phyloP scores from a whole-genome alignment of 2,888 invertebrate species.

The Leptopilina drosophilae region DNA sequence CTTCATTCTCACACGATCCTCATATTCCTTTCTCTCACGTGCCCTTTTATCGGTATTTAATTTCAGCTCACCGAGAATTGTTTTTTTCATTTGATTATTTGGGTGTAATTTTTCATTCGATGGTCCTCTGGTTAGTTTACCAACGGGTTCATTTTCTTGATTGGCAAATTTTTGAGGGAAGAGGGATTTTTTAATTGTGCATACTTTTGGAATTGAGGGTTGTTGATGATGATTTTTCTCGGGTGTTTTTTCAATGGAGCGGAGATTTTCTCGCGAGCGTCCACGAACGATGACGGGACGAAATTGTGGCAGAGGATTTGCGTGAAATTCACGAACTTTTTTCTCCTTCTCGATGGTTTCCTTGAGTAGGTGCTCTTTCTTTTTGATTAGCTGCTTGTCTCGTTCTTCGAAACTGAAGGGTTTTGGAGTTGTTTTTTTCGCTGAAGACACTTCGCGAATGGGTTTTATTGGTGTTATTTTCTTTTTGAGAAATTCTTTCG shows the following conservation, averaged over 20 bases:
- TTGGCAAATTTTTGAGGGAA: background rate
- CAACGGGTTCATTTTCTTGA: constrained; percentile 6
- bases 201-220: background rate
- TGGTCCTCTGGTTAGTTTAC: background rate
- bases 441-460: constrained; percentile 53
- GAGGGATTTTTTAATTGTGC: constrained; percentile 44
- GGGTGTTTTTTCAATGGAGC: constrained; percentile 54
- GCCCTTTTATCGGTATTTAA: constrained; percentile 83
- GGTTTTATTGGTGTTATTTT: constrained; percentile 34
- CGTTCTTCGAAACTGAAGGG: constrained; percentile 82
- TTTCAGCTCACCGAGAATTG: constrained; percentile 72
- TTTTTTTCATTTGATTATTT: constrained; percentile 37
- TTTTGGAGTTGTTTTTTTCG: constrained; percentile 50
- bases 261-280: constrained; percentile 65
- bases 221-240: background rate
- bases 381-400: constrained; percentile 79
- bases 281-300: constrained; percentile 75
- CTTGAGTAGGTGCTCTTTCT: constrained; percentile 82
- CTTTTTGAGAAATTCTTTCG: constrained; percentile 23
- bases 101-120: background rate
- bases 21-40: constrained; percentile 81
- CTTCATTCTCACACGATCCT: constrained; percentile 68
- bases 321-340: constrained; percentile 83
- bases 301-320: constrained; percentile 82
- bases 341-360: constrained; percentile 80